Conservation (phyloP, 2,888 invertebrate species). For the Lithophane socia region DNA sequence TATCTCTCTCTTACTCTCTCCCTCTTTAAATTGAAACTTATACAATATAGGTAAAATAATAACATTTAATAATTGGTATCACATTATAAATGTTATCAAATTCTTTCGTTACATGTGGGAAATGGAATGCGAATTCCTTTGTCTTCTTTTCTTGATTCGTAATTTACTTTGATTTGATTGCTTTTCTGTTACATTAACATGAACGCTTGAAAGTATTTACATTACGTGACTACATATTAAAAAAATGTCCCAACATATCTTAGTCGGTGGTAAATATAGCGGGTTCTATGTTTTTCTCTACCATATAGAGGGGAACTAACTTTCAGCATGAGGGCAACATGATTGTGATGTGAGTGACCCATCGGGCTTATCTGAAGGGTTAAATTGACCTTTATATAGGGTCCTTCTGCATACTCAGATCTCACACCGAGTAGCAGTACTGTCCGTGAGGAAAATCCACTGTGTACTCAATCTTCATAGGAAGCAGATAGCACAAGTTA, state of each 20-base stretch:
- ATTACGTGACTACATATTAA: neutral
- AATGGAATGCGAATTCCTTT: neutral
- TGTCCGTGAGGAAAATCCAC: neutral
- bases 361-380: slow-evolving; percentile 10
- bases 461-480: neutral
- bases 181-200: neutral
- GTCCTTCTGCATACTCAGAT: neutral
- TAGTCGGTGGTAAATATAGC: neutral
- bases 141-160: neutral
- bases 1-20: neutral
- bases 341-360: neutral
- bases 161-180: slow-evolving; percentile 10
- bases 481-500: no score
- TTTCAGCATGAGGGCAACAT: neutral
- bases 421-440: neutral
- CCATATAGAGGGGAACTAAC: neutral
- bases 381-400: neutral
- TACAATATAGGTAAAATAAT: neutral
- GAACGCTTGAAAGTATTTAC: neutral
- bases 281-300: neutral
- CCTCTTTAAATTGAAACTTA: neutral
- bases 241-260: slow-evolving; percentile 6
- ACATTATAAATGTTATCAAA: neutral
- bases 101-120: neutral
- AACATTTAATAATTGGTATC: neutral